These are phyloP conservation scores for Nycteola revayana DNA, from an alignment of 2,888 invertebrate species.

Conservation along the genomic window DNA sequence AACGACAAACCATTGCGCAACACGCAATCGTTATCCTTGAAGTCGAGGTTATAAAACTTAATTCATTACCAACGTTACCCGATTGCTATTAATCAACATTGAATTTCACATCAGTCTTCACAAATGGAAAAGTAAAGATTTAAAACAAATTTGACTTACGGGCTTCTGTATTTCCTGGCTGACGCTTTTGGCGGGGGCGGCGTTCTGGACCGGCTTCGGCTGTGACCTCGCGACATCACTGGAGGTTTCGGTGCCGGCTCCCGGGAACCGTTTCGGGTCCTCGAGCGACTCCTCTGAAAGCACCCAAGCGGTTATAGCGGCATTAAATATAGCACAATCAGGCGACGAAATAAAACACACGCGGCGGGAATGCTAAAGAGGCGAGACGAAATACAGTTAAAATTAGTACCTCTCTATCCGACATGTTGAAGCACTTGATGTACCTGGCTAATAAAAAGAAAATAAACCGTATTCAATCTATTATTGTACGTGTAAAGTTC, in stretches of 20 bases:
- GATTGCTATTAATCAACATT: too few species aligned
- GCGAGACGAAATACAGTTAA: slow-evolving; percentile 45
- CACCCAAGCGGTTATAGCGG: slow-evolving; percentile 38
- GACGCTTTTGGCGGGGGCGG: slow-evolving; percentile 76
- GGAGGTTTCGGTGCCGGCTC: slow-evolving; percentile 67
- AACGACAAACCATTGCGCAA: slow-evolving; percentile 55
- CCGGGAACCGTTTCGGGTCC: slow-evolving; percentile 76
- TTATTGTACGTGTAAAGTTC: slow-evolving; percentile 43
- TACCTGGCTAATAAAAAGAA: slow-evolving; percentile 45
- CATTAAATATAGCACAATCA: slow-evolving; percentile 41
- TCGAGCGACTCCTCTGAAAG: slow-evolving; percentile 78
- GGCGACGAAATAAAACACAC: slow-evolving; percentile 60
- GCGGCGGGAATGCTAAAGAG: slow-evolving; percentile 47
- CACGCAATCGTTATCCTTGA: slow-evolving; percentile 52
- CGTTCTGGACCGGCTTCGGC: slow-evolving; percentile 77
- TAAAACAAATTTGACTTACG: slow-evolving; percentile 52
- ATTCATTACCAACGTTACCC: slow-evolving; percentile 19
- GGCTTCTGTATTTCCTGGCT: slow-evolving; percentile 74
- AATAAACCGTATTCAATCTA: slow-evolving; percentile 59
- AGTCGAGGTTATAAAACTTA: slow-evolving; percentile 64
- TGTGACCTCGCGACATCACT: slow-evolving; percentile 71
- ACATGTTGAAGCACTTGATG: slow-evolving; percentile 57
- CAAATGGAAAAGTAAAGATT: background rate
- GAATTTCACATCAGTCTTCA: slow-evolving; percentile 4
- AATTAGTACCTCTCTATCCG: slow-evolving; percentile 77